Evolutionary conservation across 2,113 vertebrate genomes (phyloP), one percentile per base, ranked within the genome.

Genomic region (Cynopterus brachyotis): DNA sequence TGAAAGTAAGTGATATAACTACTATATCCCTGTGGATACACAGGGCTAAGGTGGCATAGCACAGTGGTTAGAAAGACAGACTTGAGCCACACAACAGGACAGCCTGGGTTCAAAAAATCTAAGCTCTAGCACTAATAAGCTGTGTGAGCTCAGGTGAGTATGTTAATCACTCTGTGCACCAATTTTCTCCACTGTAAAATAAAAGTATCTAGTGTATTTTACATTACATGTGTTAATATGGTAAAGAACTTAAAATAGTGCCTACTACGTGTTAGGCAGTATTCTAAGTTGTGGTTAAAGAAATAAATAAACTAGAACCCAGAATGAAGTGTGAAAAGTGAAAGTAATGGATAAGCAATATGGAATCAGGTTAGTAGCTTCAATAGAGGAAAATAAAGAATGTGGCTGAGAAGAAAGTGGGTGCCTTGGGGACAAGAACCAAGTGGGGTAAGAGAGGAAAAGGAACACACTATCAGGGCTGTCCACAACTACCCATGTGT

Each of bases 231-330:
- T 79, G 64, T 57, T 92, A n/a, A 53, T 26, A 76, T 7, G 79
- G 30, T 80, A 62, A 72, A 87, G 28, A 78, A 72, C 11, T 59
- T 80, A 69, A 86, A 80, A 86, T 20, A 87, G 12, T 76, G 13
- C 24, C 62, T 70, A 91, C 15, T 19, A n/a, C 8, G 30, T 53
- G 28, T 86, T 19, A 78, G 55, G 24, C 30, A 78, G n/a, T 60
- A 79, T 67, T 57, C 57, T 62, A 55, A 76, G 35, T 73, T 64
- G 32, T 83, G 9, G 59, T 73, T 83, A 95, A 93, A 75, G 32
- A 80, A 93, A 86, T 15, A 88, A 83, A 92, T 17, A 89, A 70
- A 81, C 83, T 35, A 95, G 24, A 85, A 95, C 76, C 17, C 30
- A 69, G 80, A 59, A 79, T 19, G 45, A 19, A 60, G 9, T 2